phyloP scores from a whole-genome alignment of 2,888 invertebrate genomes.

The Drosophila trichaetosa region DNA sequence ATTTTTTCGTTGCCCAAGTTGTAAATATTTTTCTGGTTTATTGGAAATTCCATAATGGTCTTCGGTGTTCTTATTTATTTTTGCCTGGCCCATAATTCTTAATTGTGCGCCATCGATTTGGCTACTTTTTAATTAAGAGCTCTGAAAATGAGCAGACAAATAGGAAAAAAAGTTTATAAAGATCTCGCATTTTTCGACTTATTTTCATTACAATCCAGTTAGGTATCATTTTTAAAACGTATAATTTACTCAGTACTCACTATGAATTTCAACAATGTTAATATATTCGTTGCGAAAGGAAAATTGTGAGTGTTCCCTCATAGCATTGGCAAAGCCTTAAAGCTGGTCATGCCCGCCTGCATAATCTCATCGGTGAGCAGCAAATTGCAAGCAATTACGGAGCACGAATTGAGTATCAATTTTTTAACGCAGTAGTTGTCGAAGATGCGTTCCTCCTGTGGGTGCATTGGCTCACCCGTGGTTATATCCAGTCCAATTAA shows the following conservation, averaged over 20 bases:
- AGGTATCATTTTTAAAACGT: neutral
- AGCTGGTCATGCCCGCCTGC: slow-evolving; percentile 98
- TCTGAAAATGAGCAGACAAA: neutral
- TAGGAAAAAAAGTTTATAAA: neutral
- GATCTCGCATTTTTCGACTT: too few species aligned
- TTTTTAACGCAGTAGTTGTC: slow-evolving; percentile 98
- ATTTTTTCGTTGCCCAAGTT: neutral
- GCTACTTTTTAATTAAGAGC: neutral
- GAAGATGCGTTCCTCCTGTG: slow-evolving; percentile 93
- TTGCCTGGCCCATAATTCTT: neutral
- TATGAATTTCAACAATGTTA: neutral
- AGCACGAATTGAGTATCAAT: slow-evolving; percentile 97
- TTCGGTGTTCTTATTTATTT: neutral
- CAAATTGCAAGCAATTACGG: slow-evolving; percentile 98
- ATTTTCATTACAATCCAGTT: neutral
- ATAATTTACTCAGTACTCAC: neutral
- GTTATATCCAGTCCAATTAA: slow-evolving; percentile 95
- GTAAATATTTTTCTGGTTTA: slow-evolving; percentile 12
- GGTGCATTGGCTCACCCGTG: slow-evolving; percentile 94
- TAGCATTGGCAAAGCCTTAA: slow-evolving; percentile 85
- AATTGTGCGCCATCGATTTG: neutral
- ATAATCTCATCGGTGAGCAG: slow-evolving; percentile 99
- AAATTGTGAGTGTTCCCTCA: neutral
- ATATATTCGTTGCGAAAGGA: neutral
- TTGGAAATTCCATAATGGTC: slow-evolving; percentile 4